phyloP scores from a whole-genome alignment of 2,888 invertebrate genomes.

The Hypomecis atomaria region DNA sequence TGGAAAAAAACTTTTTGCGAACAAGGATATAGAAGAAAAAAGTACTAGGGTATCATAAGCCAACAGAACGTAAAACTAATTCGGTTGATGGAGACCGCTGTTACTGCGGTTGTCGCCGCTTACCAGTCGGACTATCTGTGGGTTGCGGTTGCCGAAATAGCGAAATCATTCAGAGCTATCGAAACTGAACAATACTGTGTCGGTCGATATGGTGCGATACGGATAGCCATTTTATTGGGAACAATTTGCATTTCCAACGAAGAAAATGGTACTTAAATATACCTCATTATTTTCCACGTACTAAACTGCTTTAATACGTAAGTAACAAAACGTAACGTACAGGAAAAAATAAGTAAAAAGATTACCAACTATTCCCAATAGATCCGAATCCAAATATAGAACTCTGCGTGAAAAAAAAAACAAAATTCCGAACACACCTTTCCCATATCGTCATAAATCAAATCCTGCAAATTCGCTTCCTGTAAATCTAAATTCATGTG shows the following conservation, averaged over 20 bases:
- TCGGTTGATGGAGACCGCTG: conserved; percentile 50
- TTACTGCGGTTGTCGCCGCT: conserved; percentile 59
- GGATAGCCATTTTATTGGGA: background rate
- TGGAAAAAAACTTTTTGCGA: too few relatives aligned
- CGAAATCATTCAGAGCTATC: conserved; percentile 36
- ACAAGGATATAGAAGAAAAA: background rate
- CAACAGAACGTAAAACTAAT: conserved; percentile 51
- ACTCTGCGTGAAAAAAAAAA: conserved; percentile 11
- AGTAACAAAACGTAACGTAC: too few relatives aligned
- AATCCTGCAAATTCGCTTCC: conserved; percentile 40
- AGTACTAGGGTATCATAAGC: conserved; percentile 42
- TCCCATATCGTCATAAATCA: conserved; percentile 43
- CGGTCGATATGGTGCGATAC: conserved; percentile 12
- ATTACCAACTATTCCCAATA: background rate
- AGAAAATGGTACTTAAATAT: too few relatives aligned
- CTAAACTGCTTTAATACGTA: background rate
- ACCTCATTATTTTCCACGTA: too few relatives aligned
- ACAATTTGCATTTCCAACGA: background rate
- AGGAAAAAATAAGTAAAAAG: background rate
- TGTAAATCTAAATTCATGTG: conserved; percentile 37
- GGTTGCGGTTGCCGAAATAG: conserved; percentile 56
- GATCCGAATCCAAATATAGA: conserved; percentile 1
- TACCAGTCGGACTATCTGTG: conserved; percentile 65
- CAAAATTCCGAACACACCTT: conserved; percentile 37
- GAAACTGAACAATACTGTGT: conserved; percentile 34